Evolutionary conservation across 2,797 vertebrate species (phyloP), one percentile per base, ranked within the genome.

Genomic region (Mustela erminea): DNA sequence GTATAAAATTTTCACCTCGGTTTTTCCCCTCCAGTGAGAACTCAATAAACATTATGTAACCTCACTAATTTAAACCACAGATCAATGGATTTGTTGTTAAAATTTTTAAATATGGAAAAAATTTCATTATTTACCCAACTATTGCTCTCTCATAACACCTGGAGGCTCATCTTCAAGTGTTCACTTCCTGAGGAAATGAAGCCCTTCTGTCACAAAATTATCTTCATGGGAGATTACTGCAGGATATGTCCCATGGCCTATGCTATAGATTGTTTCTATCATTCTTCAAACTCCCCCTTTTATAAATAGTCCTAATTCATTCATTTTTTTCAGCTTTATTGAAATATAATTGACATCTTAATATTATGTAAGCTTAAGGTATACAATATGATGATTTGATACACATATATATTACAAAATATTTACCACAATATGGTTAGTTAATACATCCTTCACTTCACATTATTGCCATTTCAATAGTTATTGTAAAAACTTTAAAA

Each of bases 51-150:
- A 66, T 17, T 23, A 27, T 13, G 5, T 56, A 49, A 46, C 75
- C 11, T n/a, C 38, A 82, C 77, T 94, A 54, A 17, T 82, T 95
- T 60, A 90, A 62, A 58, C 29, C 9, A 91, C 25, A 35, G 8
- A 21, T 29, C 56, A 72, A 27, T 83, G 35, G 58, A 81, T 43
- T 87, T 58, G 21, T 60, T 74, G 21, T 27, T 43, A 20, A 29
- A 80, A 75, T 11, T 75, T 88, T 89, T 94, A 46, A 95, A 81
- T 84, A 62, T 38, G 20, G 35, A 80, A 78, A 86, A 78, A 90
- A 10, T 32, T 4, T 89, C 38, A 25, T 64, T 81, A 54, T 27
- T 52, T 35, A 72, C 9, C 41, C 1, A 84, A 49, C 21, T 64
- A 35, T 7, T 46, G 23, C 7, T 58, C 14, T 70, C 17, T n/a